Evolutionary conservation across 2,888 invertebrate genomes (phyloP).

Genomic region (Drosophila melanosoma): DNA sequence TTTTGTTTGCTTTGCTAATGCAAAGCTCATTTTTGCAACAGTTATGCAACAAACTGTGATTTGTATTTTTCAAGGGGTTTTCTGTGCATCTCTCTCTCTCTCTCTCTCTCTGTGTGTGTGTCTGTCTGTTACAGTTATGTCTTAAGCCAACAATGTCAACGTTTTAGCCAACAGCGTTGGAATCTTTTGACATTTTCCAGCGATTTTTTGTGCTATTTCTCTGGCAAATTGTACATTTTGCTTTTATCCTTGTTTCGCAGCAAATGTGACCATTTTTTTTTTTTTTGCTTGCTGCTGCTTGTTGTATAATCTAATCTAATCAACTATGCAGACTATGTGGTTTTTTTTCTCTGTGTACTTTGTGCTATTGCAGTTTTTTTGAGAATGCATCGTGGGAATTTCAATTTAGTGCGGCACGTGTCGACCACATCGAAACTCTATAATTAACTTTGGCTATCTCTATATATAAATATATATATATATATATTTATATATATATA

Average conservation of each 20-base stretch:
- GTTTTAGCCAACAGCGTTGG: slow-evolving; percentile 17
- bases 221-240: slow-evolving; percentile 10
- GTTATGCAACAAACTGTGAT: slow-evolving; percentile 75
- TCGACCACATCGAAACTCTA: slow-evolving; percentile 14
- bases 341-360: slow-evolving; percentile 11
- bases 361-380: slow-evolving; percentile 9
- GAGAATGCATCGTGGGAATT: slow-evolving; percentile 65
- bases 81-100: background rate
- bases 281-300: slow-evolving; percentile 7
- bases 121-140: slow-evolving; percentile 38
- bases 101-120: too few species aligned
- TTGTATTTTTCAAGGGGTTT: slow-evolving; percentile 35
- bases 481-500: slow-evolving; percentile 7
- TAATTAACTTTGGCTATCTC: slow-evolving; percentile 60
- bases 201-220: slow-evolving; percentile 15
- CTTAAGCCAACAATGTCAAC: slow-evolving; percentile 68
- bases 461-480: background rate
- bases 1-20: slow-evolving; percentile 17
- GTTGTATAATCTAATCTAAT: slow-evolving; percentile 40
- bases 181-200: slow-evolving; percentile 41
- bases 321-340: slow-evolving; percentile 31
- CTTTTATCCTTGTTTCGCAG: slow-evolving; percentile 13
- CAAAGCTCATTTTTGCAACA: slow-evolving; percentile 55
- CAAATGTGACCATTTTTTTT: slow-evolving; percentile 1
- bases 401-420: slow-evolving; percentile 60